These are phyloP conservation scores for Pangasius sanitwongsei DNA, from an alignment of 2,797 vertebrate species.

Conservation along the genomic window DNA sequence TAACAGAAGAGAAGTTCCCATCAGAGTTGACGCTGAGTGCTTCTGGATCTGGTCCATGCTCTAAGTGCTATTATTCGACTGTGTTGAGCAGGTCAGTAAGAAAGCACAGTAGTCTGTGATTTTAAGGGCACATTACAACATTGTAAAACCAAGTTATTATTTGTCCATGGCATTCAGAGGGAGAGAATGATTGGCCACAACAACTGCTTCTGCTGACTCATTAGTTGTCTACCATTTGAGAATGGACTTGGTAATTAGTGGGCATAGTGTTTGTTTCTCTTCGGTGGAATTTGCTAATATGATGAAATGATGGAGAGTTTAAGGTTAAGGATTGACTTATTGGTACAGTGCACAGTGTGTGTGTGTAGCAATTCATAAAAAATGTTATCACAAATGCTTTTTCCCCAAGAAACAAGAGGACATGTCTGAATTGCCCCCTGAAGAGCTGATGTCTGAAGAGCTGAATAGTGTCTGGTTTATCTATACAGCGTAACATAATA, in stretches of 20 bases:
- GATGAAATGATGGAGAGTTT: slow-evolving; percentile 8
- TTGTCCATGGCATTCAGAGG: neutral
- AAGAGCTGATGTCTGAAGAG: too few relatives aligned
- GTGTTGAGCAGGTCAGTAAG: slow-evolving; percentile 6
- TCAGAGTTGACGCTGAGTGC: slow-evolving; percentile 41
- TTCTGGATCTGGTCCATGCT: slow-evolving; percentile 43
- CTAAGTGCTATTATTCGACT: slow-evolving; percentile 32
- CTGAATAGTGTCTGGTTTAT: too few relatives aligned
- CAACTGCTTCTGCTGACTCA: neutral
- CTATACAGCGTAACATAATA: neutral
- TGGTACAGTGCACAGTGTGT: neutral
- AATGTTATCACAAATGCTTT: neutral
- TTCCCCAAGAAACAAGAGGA: too few relatives aligned
- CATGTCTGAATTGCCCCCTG: neutral
- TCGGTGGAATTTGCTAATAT: slow-evolving; percentile 23
- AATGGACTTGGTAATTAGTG: slow-evolving; percentile 20
- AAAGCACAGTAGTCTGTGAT: neutral
- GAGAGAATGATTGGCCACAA: neutral
- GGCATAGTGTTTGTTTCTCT: slow-evolving; percentile 16
- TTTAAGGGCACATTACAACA: neutral
- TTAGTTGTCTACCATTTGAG: slow-evolving; percentile 11
- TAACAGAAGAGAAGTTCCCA: slow-evolving; percentile 24
- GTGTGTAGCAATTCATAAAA: neutral
- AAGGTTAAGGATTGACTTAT: neutral
- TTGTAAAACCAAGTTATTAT: neutral